Percentiles rank a stretch among this genome's conserved stretches.
phyloP scores from a whole-genome alignment of 2,888 invertebrate genomes.

The Heliconius hortense region DNA sequence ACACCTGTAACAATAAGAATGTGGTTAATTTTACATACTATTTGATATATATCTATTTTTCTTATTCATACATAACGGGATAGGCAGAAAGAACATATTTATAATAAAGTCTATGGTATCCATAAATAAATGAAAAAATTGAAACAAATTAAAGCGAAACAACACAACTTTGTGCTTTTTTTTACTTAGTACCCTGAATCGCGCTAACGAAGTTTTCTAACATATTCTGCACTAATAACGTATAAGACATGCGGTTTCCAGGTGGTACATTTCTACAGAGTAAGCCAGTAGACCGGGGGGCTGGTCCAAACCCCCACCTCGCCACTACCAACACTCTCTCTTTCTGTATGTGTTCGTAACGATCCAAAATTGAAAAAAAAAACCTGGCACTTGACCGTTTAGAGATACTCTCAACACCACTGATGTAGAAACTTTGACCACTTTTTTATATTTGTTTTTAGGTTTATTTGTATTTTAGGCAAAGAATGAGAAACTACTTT shows the following conservation, averaged over 20 bases:
- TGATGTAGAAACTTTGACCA: slow-evolving; percentile 69
- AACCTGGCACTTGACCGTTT: slow-evolving; percentile 69
- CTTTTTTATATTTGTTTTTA: slow-evolving; percentile 47
- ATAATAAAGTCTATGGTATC: background rate
- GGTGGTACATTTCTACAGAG: slow-evolving; percentile 74
- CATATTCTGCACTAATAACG: slow-evolving; percentile 29
- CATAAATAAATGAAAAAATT: background rate
- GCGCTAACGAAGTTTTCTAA: slow-evolving; percentile 52
- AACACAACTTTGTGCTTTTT: too few relatives aligned
- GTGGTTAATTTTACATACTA: background rate
- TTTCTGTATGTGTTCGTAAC: slow-evolving; percentile 67
- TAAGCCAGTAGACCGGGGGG: slow-evolving; percentile 63
- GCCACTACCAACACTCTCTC: slow-evolving; percentile 61
- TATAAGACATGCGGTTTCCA: background rate
- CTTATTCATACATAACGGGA: background rate
- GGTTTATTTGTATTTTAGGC: background rate
- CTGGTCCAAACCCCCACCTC: slow-evolving; percentile 60
- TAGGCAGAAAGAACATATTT: background rate
- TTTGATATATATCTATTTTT: background rate
- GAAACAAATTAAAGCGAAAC: too few relatives aligned
- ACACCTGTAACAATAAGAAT: slow-evolving; percentile 15
- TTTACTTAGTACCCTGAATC: slow-evolving; percentile 50
- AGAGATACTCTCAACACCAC: slow-evolving; percentile 75
- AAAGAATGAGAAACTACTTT: too few relatives aligned
- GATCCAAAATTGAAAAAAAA: slow-evolving; percentile 64